phyloP scores from a whole-genome alignment of 2,888 invertebrate species.

The Apantesis nais region DNA sequence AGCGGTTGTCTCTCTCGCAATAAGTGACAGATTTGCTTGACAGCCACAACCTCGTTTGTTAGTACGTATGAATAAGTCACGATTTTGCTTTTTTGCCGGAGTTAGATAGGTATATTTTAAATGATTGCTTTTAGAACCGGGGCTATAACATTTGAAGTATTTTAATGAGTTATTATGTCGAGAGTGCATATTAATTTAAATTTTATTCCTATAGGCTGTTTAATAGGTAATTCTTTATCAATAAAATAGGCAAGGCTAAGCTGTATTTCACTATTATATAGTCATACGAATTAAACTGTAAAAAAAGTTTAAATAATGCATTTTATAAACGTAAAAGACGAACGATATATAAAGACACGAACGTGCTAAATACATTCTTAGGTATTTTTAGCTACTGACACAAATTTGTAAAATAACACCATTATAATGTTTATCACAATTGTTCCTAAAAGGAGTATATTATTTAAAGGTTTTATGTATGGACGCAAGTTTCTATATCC shows the following conservation, averaged over 20 bases:
- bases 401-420: too few species aligned
- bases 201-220: background rate
- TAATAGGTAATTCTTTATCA: slow-evolving; percentile 25
- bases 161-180: slow-evolving; percentile 48
- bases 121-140: slow-evolving; percentile 48
- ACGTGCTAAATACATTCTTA: background rate
- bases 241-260: slow-evolving; percentile 16
- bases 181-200: slow-evolving; percentile 30
- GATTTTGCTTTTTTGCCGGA: slow-evolving; percentile 73
- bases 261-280: background rate
- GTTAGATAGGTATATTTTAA: slow-evolving; percentile 55
- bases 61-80: slow-evolving; percentile 82
- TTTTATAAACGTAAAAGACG: too few species aligned
- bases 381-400: too few species aligned
- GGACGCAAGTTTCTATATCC: too few species aligned
- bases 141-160: slow-evolving; percentile 45
- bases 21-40: slow-evolving; percentile 86
- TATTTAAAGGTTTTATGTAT: too few species aligned
- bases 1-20: slow-evolving; percentile 74
- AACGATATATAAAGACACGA: background rate
- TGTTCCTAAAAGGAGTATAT: too few species aligned
- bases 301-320: background rate
- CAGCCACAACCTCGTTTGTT: slow-evolving; percentile 77
- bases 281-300: background rate
- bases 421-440: too few species aligned